phyloP scores from a whole-genome alignment of 2,797 vertebrate species.

The Nannoperca obscura region DNA sequence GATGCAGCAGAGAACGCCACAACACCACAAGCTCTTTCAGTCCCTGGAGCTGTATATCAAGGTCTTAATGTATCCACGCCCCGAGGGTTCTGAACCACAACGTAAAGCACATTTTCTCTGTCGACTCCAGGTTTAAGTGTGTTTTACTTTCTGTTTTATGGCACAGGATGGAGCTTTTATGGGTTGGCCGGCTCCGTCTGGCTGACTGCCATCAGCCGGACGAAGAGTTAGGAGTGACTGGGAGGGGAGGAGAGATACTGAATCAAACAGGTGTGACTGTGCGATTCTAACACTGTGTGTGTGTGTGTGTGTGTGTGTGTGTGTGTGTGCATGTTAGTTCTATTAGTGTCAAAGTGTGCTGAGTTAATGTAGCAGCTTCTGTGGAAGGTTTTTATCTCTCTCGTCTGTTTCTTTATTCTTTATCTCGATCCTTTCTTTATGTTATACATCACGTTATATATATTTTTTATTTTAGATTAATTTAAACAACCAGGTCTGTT shows the following conservation, averaged over 20 bases:
- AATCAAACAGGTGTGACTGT: slow-evolving; percentile 56
- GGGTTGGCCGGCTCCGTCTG: slow-evolving; percentile 60
- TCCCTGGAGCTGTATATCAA: slow-evolving; percentile 48
- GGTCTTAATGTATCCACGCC: slow-evolving; percentile 55
- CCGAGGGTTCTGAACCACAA: slow-evolving; percentile 44
- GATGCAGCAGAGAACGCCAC: slow-evolving; percentile 12
- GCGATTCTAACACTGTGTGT: background rate
- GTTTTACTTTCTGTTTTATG: slow-evolving; percentile 74
- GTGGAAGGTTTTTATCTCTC: background rate
- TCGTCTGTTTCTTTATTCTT: background rate
- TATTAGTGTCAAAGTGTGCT: background rate
- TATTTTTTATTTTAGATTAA: too few relatives aligned
- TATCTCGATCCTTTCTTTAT: too few relatives aligned
- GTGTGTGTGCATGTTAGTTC: background rate
- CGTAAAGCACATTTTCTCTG: slow-evolving; percentile 69
- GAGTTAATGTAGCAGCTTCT: slow-evolving; percentile 9
- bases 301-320: slow-evolving; percentile 2
- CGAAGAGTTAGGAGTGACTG: slow-evolving; percentile 46
- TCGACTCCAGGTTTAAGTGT: slow-evolving; percentile 63
- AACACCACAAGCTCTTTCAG: slow-evolving; percentile 26
- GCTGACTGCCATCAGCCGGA: slow-evolving; percentile 58
- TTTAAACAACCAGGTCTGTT: too few relatives aligned
- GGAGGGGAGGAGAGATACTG: slow-evolving; percentile 34
- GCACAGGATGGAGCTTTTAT: slow-evolving; percentile 71
- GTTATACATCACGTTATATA: background rate